phyloP scores from a whole-genome alignment of 2,797 vertebrate species.

The Heterohyrax brucei region DNA sequence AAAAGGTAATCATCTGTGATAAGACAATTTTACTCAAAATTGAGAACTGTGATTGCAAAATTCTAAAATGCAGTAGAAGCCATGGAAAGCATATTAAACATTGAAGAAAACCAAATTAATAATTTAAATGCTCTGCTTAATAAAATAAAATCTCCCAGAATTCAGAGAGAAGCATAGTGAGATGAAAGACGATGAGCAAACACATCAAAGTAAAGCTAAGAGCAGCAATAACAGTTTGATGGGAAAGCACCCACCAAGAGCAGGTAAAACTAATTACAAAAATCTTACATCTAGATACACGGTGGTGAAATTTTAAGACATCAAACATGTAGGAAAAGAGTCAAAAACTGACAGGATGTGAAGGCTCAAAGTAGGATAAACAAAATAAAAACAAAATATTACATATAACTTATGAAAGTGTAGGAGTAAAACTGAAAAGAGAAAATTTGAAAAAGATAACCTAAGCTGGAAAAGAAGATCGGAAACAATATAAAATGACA shows the following conservation, averaged over 20 bases:
- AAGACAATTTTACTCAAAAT: conserved; percentile 72
- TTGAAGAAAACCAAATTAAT: conserved; percentile 83
- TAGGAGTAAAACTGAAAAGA: background rate
- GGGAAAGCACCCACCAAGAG: background rate
- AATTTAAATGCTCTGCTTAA: conserved; percentile 81
- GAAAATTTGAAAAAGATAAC: conserved; percentile 14
- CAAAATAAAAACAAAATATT: conserved; percentile 70
- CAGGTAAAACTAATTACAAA: background rate
- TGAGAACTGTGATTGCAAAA: conserved; percentile 72
- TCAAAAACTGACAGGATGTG: conserved; percentile 35
- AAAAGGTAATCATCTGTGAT: conserved; percentile 67
- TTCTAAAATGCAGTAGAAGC: conserved; percentile 72
- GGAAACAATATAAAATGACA: background rate
- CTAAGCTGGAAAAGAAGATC: background rate
- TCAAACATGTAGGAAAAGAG: background rate
- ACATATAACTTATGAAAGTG: conserved; percentile 17
- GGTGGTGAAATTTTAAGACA: conserved; percentile 63
- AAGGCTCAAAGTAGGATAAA: conserved; percentile 30
- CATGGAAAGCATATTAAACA: conserved; percentile 81
- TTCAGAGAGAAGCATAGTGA: conserved; percentile 65
- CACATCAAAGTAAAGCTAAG: conserved; percentile 61
- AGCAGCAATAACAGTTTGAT: conserved; percentile 35
- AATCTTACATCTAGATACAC: background rate
- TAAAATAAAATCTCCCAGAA: conserved; percentile 78
- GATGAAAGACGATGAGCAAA: conserved; percentile 76